Conservation (phyloP, 2,113 vertebrate genomes). For the Labrus mixtus region DNA sequence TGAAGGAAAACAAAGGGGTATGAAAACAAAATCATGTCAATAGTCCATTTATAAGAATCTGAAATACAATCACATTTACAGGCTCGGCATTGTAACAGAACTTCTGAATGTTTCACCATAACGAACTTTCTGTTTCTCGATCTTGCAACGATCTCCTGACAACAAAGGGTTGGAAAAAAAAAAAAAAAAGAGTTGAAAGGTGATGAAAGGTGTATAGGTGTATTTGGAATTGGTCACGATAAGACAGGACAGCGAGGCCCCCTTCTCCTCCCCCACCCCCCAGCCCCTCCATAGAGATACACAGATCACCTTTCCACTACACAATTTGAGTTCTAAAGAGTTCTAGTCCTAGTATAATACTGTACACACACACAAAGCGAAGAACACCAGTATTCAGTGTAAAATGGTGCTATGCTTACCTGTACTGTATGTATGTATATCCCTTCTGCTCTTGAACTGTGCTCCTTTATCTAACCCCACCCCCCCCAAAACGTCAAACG, state of each 20-base stretch:
- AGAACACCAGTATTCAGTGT: conserved; percentile 79
- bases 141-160: conserved; percentile 33
- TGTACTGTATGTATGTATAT: conserved; percentile 79
- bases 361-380: conserved; percentile 72
- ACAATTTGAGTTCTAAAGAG: conserved; percentile 61
- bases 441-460: conserved; percentile 76
- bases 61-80: conserved; percentile 42
- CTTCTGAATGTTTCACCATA: conserved; percentile 54
- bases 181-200: conserved; percentile 2
- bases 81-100: conserved; percentile 43
- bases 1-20: conserved; percentile 67
- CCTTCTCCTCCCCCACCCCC: no score
- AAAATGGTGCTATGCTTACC: conserved; percentile 81
- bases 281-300: conserved; percentile 36
- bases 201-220: conserved; percentile 40
- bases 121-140: conserved; percentile 30
- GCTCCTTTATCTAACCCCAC: conserved; percentile 78
- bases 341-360: conserved; percentile 63
- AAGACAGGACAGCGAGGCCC: conserved; percentile 23
- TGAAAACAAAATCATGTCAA: conserved; percentile 32
- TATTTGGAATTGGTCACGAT: conserved; percentile 48
- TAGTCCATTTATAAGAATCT: conserved; percentile 34
- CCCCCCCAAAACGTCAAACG: conserved; percentile 74
- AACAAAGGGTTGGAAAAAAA: conserved; percentile 16
- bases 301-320: conserved; percentile 58